Percentiles rank a stretch among this genome's conserved stretches.
Conservation (phyloP, 1,140 invertebrate species). For the Sarcophaga bullata region DNA sequence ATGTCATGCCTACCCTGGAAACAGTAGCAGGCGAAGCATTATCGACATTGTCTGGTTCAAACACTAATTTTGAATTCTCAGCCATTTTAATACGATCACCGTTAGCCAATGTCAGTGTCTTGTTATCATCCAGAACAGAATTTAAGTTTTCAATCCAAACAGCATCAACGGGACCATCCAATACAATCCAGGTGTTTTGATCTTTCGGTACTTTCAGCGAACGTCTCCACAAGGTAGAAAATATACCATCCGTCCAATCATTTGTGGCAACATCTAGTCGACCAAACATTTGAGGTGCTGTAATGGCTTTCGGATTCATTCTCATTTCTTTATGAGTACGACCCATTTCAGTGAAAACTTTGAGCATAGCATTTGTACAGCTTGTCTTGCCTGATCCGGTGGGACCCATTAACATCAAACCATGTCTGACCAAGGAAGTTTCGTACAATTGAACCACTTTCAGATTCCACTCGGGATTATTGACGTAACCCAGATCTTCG, state of each 20-base stretch:
- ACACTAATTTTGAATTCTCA: constrained; percentile 87
- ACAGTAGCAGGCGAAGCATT: constrained; percentile 94
- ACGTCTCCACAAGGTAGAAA: constrained; percentile 90
- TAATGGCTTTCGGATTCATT: constrained; percentile 96
- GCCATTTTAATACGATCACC: constrained; percentile 92
- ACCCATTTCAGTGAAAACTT: constrained; percentile 82
- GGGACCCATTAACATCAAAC: constrained; percentile 77
- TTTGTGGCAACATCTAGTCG: constrained; percentile 89
- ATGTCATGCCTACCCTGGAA: constrained; percentile 93
- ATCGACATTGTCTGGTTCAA: constrained; percentile 93
- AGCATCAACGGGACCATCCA: constrained; percentile 90
- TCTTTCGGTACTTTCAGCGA: constrained; percentile 82
- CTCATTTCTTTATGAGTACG: constrained; percentile 86
- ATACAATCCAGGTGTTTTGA: constrained; percentile 82
- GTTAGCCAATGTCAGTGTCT: constrained; percentile 86
- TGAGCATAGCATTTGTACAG: constrained; percentile 87
- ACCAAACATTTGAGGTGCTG: constrained; percentile 95
- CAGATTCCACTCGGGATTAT: constrained; percentile 89
- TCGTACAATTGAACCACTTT: constrained; percentile 91
- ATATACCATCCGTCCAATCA: constrained; percentile 96
- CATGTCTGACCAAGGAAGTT: constrained; percentile 88
- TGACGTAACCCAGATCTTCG: constrained; percentile 75
- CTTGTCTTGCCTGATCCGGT: constrained; percentile 81
- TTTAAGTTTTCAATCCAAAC: constrained; percentile 97
- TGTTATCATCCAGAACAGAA: constrained; percentile 93